Base-by-base conservation (phyloP, 37 sponge, comb jelly and placozoan species). In the Ephydatia muelleri region DNA sequence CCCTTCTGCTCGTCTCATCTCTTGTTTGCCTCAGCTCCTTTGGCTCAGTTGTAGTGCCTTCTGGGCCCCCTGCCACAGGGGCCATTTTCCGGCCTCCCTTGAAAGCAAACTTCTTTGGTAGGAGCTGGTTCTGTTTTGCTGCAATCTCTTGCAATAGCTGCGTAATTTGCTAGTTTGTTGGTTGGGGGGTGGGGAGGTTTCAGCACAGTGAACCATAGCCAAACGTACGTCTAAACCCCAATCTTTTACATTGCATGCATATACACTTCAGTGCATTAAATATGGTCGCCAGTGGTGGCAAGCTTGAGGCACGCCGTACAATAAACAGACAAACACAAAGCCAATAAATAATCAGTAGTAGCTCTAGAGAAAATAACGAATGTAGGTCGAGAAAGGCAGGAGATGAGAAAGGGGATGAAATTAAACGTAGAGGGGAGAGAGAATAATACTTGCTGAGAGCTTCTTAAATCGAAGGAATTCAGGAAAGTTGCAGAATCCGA, bases 91-190 rank as follows among this genome's bases (percentile, higher is more conserved):
- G 73, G n/a, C 88, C 37, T 5, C 88, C 75, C 32, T 72, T 87
- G 65, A 93, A 93, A 16, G 94, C 75, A 87, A 93, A 93, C 69
- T 91, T 93, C 92, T 91, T 93, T 38, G 94, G 94, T 27, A 91
- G 69, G 25, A 90, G 84, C 70, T 87, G 47, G 6, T 87, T 76
- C 79, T 87, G 79, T 35, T 34, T 49, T 65, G 76, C 25, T 27
- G 11, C 35, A 25, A 80, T 23, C 9, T 80, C 67, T 27, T 72
- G 66, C 2, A 75, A 30, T 0, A 86, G 81, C 37, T 80, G 75
- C 37, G 81, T 11, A 23, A 86, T 57, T 80, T 86, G 87, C 87
- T 86, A 73, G 9, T 57, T 4, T 43, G 8, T 43, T 43, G 4
- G 8, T 16, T n/a, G n/a, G n/a, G n/a, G n/a, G 57, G 6, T 57